These are phyloP conservation scores for Holothuria scabra DNA, from an alignment of 53 echinoderm and acorn worm species.

Conservation along the genomic window DNA sequence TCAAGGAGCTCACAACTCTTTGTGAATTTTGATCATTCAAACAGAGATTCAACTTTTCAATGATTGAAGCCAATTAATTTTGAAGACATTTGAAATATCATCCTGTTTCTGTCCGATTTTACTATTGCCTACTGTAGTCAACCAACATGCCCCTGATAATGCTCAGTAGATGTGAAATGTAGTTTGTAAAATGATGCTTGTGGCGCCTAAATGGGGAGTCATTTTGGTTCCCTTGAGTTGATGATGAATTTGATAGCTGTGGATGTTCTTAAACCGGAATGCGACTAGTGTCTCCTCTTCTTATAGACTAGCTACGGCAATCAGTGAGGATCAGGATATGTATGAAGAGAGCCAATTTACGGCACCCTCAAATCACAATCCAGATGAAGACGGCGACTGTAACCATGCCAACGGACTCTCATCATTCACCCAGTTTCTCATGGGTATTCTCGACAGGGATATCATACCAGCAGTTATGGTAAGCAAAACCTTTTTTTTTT, in stretches of 20 bases:
- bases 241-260: not conserved
- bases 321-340: not conserved
- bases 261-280: not conserved
- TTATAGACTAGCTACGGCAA: slow-evolving; percentile 2
- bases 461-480: slow-evolving; percentile 90
- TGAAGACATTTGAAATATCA: too few species aligned
- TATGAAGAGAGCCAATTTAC: slow-evolving; percentile 58
- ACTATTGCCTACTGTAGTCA: too few species aligned
- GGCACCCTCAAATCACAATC: slow-evolving; percentile 29
- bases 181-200: not conserved
- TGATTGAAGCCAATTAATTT: too few species aligned
- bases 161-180: too few species aligned
- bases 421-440: slow-evolving; percentile 66
- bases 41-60: too few species aligned
- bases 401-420: slow-evolving; percentile 45
- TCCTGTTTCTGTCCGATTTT: too few species aligned
- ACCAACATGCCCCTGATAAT: too few species aligned
- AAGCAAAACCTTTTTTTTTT: not conserved
- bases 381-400: slow-evolving; percentile 20
- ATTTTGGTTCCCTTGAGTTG: slow-evolving; percentile 5
- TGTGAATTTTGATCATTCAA: too few species aligned
- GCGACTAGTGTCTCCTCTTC: too few species aligned
- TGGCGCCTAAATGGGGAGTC: slow-evolving; percentile 14
- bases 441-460: slow-evolving; percentile 67
- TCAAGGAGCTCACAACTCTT: too few species aligned